phyloP scores from a whole-genome alignment of 2,888 invertebrate species.

The Pardosa pseudoannulata region DNA sequence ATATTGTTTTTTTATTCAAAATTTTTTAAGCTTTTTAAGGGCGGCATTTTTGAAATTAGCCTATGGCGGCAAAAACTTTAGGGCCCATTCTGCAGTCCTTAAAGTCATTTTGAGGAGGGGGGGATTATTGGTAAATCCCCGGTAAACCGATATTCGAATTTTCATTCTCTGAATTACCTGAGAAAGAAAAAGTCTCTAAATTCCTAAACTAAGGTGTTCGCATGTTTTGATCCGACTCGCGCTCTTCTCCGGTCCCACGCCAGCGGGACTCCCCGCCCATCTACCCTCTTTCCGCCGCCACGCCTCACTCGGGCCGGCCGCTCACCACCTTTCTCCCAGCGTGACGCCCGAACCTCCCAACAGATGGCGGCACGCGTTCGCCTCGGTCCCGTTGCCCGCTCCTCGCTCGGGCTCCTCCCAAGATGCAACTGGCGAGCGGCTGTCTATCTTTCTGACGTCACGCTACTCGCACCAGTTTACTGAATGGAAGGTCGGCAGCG shows the following conservation, averaged over 20 bases:
- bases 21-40: no score
- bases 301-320: neutral
- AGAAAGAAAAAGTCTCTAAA: no score
- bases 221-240: no score
- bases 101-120: no score
- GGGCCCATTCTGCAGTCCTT: no score
- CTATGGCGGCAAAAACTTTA: no score
- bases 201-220: no score
- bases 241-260: neutral
- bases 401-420: constrained; percentile 57
- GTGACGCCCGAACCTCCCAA: neutral
- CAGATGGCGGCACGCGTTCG: constrained; percentile 37
- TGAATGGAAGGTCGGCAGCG: constrained; percentile 74
- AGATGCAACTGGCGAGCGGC: constrained; percentile 71
- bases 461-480: constrained; percentile 71
- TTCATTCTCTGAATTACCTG: no score
- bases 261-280: neutral
- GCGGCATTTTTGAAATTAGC: no score
- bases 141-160: no score
- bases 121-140: no score
- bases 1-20: no score
- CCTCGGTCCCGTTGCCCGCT: neutral
- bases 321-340: neutral
- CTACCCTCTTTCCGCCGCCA: neutral
- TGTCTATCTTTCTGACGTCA: constrained; percentile 74